Conservation (phyloP, 2,797 vertebrate genomes). For the Macropodus opercularis region DNA sequence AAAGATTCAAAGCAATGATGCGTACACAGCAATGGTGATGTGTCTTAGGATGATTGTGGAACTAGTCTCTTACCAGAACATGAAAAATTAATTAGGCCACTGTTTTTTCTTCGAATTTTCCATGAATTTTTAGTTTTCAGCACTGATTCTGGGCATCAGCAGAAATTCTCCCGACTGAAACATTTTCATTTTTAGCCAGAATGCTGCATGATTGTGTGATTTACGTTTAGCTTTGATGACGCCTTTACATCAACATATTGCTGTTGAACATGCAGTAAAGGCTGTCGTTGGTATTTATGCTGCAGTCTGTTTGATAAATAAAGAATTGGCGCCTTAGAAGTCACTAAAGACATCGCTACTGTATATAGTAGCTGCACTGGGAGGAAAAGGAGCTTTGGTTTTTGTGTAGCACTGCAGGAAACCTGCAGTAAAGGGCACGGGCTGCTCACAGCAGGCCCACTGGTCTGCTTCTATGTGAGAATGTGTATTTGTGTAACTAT, state of each 20-base stretch:
- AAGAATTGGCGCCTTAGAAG: constrained; percentile 56
- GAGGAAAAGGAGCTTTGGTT: constrained; percentile 49
- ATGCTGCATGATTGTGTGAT: neutral
- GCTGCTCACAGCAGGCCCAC: constrained; percentile 49
- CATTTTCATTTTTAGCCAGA: constrained; percentile 6
- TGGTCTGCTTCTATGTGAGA: constrained; percentile 12
- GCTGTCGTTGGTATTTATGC: constrained; percentile 24
- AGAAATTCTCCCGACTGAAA: neutral
- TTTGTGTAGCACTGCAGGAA: constrained; percentile 58
- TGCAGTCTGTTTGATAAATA: constrained; percentile 52
- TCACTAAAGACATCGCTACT: constrained; percentile 48
- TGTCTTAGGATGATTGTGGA: neutral
- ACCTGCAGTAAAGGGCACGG: constrained; percentile 49
- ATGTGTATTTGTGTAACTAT: constrained; percentile 20
- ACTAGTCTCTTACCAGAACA: constrained; percentile 3
- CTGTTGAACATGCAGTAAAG: neutral
- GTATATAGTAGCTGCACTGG: constrained; percentile 23
- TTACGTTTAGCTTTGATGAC: neutral
- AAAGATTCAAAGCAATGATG: neutral
- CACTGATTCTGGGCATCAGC: neutral
- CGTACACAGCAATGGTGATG: neutral
- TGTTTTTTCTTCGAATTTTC: neutral
- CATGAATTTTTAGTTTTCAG: neutral
- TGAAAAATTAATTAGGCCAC: constrained; percentile 18
- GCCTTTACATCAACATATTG: neutral